Percentiles rank a stretch among this genome's conserved stretches.
phyloP scores from a whole-genome alignment of 2,797 vertebrate species.

The Neostethus bicornis region DNA sequence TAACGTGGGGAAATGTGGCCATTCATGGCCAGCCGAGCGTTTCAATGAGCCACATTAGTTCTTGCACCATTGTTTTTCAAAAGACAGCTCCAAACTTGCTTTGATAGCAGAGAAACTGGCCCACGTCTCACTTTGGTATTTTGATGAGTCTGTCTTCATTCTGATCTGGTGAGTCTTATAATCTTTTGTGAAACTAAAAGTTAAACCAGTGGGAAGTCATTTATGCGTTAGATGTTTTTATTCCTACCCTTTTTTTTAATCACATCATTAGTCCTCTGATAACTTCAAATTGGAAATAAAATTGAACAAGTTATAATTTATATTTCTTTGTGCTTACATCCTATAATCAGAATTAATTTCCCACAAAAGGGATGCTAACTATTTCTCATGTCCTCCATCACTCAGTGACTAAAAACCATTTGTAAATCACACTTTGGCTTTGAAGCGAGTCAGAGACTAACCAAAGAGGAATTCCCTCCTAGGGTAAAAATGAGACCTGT shows the following conservation, averaged over 20 bases:
- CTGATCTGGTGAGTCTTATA: constrained; percentile 61
- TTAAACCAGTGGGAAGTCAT: constrained; percentile 33
- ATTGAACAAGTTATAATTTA: constrained; percentile 10
- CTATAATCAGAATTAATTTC: constrained; percentile 64
- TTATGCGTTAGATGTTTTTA: not conserved
- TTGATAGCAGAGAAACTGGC: constrained; percentile 61
- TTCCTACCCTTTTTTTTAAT: too few species aligned
- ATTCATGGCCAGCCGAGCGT: constrained; percentile 79
- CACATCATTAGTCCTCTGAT: constrained; percentile 5
- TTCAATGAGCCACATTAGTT: constrained; percentile 81
- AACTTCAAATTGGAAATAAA: not conserved
- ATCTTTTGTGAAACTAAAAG: constrained; percentile 28
- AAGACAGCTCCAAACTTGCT: constrained; percentile 83
- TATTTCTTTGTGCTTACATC: constrained; percentile 24
- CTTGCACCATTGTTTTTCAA: constrained; percentile 75
- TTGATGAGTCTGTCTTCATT: constrained; percentile 46
- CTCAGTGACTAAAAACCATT: constrained; percentile 79
- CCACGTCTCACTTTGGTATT: constrained; percentile 54
- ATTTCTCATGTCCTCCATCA: constrained; percentile 77
- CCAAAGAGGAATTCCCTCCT: constrained; percentile 73
- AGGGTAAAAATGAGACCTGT: constrained; percentile 78
- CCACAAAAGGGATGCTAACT: constrained; percentile 58
- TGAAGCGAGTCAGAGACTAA: constrained; percentile 74
- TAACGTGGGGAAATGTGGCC: constrained; percentile 72
- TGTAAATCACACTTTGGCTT: constrained; percentile 84